These are phyloP conservation scores for Euborellia annulipes DNA, from an alignment of 1,140 invertebrate species.

Conservation along the genomic window DNA sequence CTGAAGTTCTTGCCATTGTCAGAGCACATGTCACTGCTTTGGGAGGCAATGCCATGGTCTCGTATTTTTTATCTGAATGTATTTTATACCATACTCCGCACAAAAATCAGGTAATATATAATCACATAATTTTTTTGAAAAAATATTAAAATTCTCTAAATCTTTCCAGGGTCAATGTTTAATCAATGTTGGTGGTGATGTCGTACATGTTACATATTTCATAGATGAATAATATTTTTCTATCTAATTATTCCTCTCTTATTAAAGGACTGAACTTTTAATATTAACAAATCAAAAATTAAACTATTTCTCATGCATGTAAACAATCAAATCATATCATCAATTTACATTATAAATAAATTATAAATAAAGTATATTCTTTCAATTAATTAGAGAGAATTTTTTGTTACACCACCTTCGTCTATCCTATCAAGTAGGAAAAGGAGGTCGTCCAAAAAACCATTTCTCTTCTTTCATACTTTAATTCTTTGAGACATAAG, in stretches of 20 bases:
- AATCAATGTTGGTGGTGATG: conserved; percentile 88
- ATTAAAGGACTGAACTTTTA: too few relatives aligned
- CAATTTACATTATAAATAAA: too few relatives aligned
- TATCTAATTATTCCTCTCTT: neutral
- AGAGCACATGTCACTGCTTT: conserved; percentile 81
- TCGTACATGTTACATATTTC: conserved; percentile 54
- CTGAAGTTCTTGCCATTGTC: conserved; percentile 79
- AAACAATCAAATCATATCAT: too few relatives aligned
- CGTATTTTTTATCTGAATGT: conserved; percentile 84
- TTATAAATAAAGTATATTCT: too few relatives aligned
- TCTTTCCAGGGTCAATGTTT: conserved; percentile 70
- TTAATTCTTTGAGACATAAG: too few relatives aligned
- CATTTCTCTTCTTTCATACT: too few relatives aligned
- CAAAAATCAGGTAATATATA: conserved; percentile 76
- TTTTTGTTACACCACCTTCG: too few relatives aligned
- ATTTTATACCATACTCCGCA: conserved; percentile 81
- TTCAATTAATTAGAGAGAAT: too few relatives aligned
- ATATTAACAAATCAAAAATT: too few relatives aligned
- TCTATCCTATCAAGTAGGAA: too few relatives aligned
- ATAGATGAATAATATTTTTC: conserved; percentile 6
- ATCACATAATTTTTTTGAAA: conserved; percentile 7
- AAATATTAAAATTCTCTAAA: conserved; percentile 7
- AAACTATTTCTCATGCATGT: too few relatives aligned
- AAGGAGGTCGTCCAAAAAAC: too few relatives aligned
- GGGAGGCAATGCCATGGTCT: conserved; percentile 90